phyloP scores from a whole-genome alignment of 64 coral and sea anemone genomes.

The Stylophora pistillata region DNA sequence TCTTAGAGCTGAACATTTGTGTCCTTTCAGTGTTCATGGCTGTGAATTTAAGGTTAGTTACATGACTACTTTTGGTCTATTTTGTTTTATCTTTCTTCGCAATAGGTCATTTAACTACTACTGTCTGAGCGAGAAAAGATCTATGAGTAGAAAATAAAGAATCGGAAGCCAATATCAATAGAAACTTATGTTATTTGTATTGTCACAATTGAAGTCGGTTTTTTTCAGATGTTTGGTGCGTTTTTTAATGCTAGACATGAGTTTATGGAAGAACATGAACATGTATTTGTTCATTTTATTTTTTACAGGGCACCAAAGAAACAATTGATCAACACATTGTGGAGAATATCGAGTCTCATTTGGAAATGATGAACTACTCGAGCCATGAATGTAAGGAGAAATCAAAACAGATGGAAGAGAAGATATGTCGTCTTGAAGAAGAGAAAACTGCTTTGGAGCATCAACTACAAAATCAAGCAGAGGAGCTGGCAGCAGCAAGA shows the following conservation, averaged over 20 bases:
- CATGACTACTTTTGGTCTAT: background rate
- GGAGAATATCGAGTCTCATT: background rate
- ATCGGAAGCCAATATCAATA: no score
- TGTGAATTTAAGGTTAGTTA: slow-evolving; percentile 14
- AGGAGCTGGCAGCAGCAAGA: slow-evolving; percentile 28
- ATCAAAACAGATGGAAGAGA: slow-evolving; percentile 22
- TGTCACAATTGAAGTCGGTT: no score
- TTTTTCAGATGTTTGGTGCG: no score
- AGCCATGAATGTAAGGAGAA: background rate
- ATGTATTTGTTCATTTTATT: background rate
- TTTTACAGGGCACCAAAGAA: background rate
- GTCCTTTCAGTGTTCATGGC: slow-evolving; percentile 27
- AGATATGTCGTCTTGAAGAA: background rate
- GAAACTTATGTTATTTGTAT: no score
- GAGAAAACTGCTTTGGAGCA: slow-evolving; percentile 13
- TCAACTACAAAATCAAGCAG: slow-evolving; percentile 25
- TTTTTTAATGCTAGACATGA: no score
- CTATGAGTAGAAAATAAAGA: no score
- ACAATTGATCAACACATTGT: background rate
- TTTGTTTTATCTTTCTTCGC: background rate
- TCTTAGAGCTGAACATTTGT: background rate
- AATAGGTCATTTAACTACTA: no score
- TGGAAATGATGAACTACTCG: slow-evolving; percentile 4
- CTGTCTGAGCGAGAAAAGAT: no score
- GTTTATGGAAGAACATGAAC: background rate